Base-by-base conservation (phyloP, 2,113 vertebrate genomes). In the Tautogolabrus adspersus region DNA sequence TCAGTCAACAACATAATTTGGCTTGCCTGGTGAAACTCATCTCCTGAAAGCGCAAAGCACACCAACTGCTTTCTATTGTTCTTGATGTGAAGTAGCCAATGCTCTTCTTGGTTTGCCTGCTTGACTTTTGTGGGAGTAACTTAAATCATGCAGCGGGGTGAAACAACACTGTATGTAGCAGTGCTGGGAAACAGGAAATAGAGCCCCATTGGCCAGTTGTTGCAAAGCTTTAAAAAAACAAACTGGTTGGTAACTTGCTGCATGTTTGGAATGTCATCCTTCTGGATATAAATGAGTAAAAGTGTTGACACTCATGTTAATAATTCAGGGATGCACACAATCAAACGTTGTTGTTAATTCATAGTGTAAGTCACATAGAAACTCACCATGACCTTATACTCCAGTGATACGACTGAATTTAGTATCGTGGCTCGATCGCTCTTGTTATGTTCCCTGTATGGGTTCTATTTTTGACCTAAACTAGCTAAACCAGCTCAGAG, bases 171-270 rank as follows among this genome's bases (percentile, higher is more conserved):
- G 60, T 57, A 74, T 83, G 83, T 78, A 60, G 63, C 64, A 71
- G 51, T 18, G 56, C 76, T 67, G 62, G 61, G 75, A 90, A 91
- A 80, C 93, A 93, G 91, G 93, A 94, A 93, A 82, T 89, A 15
- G 70, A 82, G 22, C 47, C 84, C 67, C 30, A 88, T 89, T 90
- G 91, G 90, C 61, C 69, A 59, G 60, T 30, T 19, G 19, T 40
- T 42, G 60, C 64, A 61, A 19, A 26, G 66, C 52, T 75, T 34
- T 34, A 34, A 34, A 44, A 22, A 81, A 64, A 44, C n/a, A 81
- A 64, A 64, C 55, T 51, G 73, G 75, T 59, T 80, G 62, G 30
- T 72, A 52, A 85, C 67, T 58, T 64, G 42, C 1, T 51, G 59
- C 52, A 59, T 51, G 72, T 57, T 67, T 86, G 88, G 85, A 91